Conservation (phyloP, 2,797 vertebrate genomes). For the Tympanoctomys barrerae region DNA sequence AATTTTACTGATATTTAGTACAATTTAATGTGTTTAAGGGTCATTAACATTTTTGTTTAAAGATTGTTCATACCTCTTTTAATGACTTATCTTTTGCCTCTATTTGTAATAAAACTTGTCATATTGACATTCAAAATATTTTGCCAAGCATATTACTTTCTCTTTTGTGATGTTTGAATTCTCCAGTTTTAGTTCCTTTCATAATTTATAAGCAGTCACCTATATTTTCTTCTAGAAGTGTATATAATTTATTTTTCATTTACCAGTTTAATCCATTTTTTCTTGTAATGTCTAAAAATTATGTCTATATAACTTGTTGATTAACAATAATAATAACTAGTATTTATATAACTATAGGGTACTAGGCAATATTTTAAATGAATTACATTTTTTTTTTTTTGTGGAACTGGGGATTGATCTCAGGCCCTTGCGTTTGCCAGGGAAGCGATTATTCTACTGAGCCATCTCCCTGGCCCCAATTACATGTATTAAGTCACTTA, state of each 20-base stretch:
- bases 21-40: constrained; percentile 19
- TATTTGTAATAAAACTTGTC: background rate
- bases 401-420: too few species aligned
- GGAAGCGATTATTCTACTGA: too few species aligned
- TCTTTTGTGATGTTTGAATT: constrained; percentile 48
- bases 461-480: too few species aligned
- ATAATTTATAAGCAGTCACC: background rate
- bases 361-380: constrained; percentile 1
- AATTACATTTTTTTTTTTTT: background rate
- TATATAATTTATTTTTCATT: constrained; percentile 47
- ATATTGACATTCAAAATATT: constrained; percentile 33
- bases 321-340: background rate
- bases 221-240: constrained; percentile 42
- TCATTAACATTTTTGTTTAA: constrained; percentile 24
- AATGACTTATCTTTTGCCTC: background rate
- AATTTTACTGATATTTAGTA: constrained; percentile 51
- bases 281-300: constrained; percentile 32
- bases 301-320: background rate
- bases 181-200: constrained; percentile 30
- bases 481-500: constrained; percentile 10
- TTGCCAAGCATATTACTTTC: constrained; percentile 42
- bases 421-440: too few species aligned
- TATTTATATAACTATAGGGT: background rate
- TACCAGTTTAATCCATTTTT: constrained; percentile 34
- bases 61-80: constrained; percentile 15